A percentile compares a stretch with the other conserved stretches of the same genome.
These are phyloP conservation scores for Drosophila fuyamai DNA, from an alignment of 1,140 invertebrate genomes.

Conservation along the genomic window DNA sequence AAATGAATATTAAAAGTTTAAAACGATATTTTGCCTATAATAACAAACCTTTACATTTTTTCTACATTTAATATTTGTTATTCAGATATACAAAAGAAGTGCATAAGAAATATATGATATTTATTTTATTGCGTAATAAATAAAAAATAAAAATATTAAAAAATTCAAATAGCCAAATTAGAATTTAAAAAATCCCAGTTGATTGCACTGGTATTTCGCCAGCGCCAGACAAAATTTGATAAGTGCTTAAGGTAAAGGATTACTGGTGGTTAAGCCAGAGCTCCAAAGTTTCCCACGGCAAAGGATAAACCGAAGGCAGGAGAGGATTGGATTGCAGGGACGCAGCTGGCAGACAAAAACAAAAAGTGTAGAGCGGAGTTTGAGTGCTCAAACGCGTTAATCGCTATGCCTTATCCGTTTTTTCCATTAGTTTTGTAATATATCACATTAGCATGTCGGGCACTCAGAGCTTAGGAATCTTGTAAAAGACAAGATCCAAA, in stretches of 20 bases:
- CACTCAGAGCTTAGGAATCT: slow-evolving; percentile 26
- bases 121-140: no score
- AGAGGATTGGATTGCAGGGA: slow-evolving; percentile 12
- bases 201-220: slow-evolving; percentile 23
- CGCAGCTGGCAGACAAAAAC: slow-evolving; percentile 39
- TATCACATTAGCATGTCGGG: slow-evolving; percentile 62
- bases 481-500: slow-evolving; percentile 5
- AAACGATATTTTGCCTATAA: no score
- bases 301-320: slow-evolving; percentile 11
- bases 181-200: neutral
- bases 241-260: slow-evolving; percentile 70
- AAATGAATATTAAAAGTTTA: neutral
- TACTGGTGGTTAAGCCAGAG: slow-evolving; percentile 58
- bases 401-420: slow-evolving; percentile 60
- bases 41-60: no score
- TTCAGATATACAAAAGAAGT: no score
- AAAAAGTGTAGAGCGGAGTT: slow-evolving; percentile 47
- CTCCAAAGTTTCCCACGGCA: slow-evolving; percentile 65
- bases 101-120: no score
- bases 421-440: slow-evolving; percentile 73
- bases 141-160: no score
- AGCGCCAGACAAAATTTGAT: slow-evolving; percentile 27
- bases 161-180: neutral
- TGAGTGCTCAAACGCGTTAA: slow-evolving; percentile 65
- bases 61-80: no score